Evolutionary conservation across 1,140 invertebrate genomes (phyloP).

Genomic region (Homarus americanus): DNA sequence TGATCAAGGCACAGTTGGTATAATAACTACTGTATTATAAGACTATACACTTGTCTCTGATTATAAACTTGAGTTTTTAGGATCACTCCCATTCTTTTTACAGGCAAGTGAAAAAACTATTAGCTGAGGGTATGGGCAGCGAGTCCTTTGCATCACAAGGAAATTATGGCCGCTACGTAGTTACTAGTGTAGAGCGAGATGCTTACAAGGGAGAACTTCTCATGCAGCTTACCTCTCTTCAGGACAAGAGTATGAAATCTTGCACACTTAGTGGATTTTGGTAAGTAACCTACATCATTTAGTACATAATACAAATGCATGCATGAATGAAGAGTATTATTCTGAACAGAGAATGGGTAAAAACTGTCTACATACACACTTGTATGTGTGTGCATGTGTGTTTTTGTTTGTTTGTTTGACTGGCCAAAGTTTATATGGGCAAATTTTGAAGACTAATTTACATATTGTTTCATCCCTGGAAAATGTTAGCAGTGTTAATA

Average conservation of each 20-base stretch:
- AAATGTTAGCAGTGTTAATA: no score
- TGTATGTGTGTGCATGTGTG: no score
- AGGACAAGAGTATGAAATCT: conserved; percentile 48
- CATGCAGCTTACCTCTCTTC: conserved; percentile 34
- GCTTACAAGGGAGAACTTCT: conserved; percentile 13
- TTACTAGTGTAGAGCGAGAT: conserved; percentile 43
- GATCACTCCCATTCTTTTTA: neutral
- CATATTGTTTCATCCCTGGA: no score
- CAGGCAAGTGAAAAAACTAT: conserved; percentile 39
- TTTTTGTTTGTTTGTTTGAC: no score
- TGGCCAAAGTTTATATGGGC: neutral
- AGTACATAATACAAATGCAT: neutral
- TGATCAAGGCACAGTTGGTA: no score
- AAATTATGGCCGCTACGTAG: conserved; percentile 59
- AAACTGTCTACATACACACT: neutral
- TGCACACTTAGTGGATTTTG: conserved; percentile 73
- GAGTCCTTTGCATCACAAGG: conserved; percentile 46
- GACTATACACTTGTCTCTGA: no score
- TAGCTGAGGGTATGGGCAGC: conserved; percentile 42
- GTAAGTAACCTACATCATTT: conserved; percentile 51
- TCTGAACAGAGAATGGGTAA: neutral
- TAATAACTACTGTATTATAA: no score
- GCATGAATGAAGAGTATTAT: no score
- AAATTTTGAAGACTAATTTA: neutral
- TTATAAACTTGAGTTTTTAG: no score